These are phyloP conservation scores for Tolypeutes matacus DNA, from an alignment of 2,797 vertebrate genomes.

Conservation along the genomic window DNA sequence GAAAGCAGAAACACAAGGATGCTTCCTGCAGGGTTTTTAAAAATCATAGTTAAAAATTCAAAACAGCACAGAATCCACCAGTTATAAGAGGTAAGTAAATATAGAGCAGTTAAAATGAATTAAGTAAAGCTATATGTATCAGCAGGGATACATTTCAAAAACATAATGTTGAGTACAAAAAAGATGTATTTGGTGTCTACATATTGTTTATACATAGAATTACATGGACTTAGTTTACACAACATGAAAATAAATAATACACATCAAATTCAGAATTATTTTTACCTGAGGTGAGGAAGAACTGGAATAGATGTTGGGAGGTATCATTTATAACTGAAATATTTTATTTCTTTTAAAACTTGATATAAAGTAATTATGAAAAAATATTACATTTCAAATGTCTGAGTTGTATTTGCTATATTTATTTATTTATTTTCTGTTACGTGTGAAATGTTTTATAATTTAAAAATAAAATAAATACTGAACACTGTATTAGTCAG, in stretches of 20 bases:
- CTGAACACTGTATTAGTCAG: not conserved
- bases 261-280: not conserved
- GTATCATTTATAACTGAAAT: not conserved
- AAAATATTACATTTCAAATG: constrained; percentile 24
- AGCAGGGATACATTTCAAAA: not conserved
- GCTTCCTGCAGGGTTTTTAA: no score
- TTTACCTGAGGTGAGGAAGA: not conserved
- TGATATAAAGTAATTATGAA: constrained; percentile 2
- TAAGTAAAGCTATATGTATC: not conserved
- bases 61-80: not conserved
- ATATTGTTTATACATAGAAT: not conserved
- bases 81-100: not conserved
- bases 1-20: not conserved
- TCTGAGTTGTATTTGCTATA: not conserved
- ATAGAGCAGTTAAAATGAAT: not conserved
- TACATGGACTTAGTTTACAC: not conserved
- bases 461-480: constrained; percentile 29
- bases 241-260: constrained; percentile 16
- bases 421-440: not conserved
- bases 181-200: not conserved
- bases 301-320: not conserved
- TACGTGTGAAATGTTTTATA: constrained; percentile 27
- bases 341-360: constrained; percentile 36
- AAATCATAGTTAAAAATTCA: not conserved
- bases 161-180: not conserved